Evolutionary conservation across 2,888 invertebrate species (phyloP).

Genomic region (Volucella zonaria): DNA sequence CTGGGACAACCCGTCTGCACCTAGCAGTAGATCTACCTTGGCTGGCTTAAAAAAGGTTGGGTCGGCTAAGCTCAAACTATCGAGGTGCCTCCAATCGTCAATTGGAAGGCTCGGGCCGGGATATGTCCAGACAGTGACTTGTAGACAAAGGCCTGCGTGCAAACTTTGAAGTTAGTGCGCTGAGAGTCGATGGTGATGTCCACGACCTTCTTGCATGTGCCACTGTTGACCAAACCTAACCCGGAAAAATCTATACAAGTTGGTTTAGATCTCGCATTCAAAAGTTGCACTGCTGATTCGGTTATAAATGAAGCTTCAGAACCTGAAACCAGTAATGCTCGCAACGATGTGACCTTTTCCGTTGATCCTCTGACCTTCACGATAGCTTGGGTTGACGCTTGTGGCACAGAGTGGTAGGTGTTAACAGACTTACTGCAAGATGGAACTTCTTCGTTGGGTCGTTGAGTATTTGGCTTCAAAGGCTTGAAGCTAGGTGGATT

Average conservation of each 20-base stretch:
- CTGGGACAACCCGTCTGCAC: conserved; percentile 23
- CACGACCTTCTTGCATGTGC: conserved; percentile 25
- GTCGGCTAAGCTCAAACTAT: conserved; percentile 20
- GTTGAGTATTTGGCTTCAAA: no score
- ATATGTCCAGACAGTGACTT: conserved; percentile 36
- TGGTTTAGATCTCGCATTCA: neutral
- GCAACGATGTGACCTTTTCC: no score
- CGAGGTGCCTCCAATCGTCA: conserved; percentile 25
- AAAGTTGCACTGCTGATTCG: no score
- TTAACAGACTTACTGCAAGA: no score
- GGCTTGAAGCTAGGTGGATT: no score
- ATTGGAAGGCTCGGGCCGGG: conserved; percentile 16
- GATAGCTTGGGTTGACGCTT: no score
- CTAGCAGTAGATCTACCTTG: conserved; percentile 30
- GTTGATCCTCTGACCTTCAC: no score
- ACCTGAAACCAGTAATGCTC: no score
- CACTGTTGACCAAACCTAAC: conserved; percentile 33
- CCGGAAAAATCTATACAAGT: conserved; percentile 12
- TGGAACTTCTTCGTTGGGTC: no score
- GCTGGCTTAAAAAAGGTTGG: conserved; percentile 15
- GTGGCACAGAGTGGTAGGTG: no score
- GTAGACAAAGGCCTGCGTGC: conserved; percentile 16
- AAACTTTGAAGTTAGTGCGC: neutral
- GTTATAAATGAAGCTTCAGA: no score
- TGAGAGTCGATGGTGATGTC: neutral